phyloP scores from a whole-genome alignment of 1,140 invertebrate genomes.

The Trinorchestia longiramus region DNA sequence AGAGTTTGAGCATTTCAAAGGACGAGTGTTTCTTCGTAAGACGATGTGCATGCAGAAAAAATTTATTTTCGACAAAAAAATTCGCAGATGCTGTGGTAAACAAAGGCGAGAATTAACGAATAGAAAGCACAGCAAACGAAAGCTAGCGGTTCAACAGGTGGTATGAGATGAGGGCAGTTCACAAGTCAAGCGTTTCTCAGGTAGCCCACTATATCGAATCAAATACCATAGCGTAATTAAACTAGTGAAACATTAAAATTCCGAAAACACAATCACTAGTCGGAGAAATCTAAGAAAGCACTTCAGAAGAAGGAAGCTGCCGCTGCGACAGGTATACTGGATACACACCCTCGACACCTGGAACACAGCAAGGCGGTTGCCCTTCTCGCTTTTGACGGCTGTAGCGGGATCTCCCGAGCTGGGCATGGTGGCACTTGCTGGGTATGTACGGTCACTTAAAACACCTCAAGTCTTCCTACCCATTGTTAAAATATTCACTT shows the following conservation, averaged over 20 bases:
- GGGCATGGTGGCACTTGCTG: conserved; percentile 26
- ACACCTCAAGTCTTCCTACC: not conserved
- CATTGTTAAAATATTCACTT: not conserved
- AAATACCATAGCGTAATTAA: not conserved
- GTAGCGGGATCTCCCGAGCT: not conserved
- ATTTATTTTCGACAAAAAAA: too few relatives aligned
- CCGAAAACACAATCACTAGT: not conserved
- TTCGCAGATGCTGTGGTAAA: not conserved
- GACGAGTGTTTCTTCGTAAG: not conserved
- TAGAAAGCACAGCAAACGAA: not conserved
- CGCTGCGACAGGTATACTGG: not conserved
- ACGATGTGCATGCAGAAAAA: not conserved
- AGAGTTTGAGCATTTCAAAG: not conserved
- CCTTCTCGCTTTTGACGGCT: conserved; percentile 13
- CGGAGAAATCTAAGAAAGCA: not conserved
- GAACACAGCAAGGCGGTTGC: conserved; percentile 44
- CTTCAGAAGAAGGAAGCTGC: not conserved
- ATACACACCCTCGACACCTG: conserved; percentile 31
- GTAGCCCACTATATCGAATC: not conserved
- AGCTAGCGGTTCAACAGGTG: not conserved
- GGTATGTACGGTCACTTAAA: not conserved
- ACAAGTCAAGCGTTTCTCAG: not conserved
- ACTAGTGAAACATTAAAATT: too few relatives aligned
- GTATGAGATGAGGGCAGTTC: too few relatives aligned
- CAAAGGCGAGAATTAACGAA: not conserved